Evolutionary conservation across 2,113 vertebrate species (phyloP).

Genomic region (Hippoglossus stenolepis): DNA sequence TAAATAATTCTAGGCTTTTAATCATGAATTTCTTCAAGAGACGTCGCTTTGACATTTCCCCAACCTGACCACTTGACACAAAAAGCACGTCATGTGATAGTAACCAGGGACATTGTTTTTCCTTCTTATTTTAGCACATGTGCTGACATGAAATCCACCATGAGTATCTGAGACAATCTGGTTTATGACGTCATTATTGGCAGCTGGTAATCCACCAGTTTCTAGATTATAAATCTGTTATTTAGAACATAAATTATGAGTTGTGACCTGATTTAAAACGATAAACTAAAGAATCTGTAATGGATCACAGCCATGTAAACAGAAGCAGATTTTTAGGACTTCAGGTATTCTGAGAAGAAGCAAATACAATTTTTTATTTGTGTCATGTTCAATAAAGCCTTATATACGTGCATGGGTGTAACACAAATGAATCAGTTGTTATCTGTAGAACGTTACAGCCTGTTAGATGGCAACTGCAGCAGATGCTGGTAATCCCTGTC

Average conservation of each 20-base stretch:
- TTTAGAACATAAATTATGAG: neutral
- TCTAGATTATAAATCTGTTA: neutral
- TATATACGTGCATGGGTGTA: neutral
- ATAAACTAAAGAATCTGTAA: no score
- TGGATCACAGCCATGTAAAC: no score
- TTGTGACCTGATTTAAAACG: no score
- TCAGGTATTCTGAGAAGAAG: no score
- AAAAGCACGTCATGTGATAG: no score
- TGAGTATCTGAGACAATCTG: neutral
- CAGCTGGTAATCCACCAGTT: neutral
- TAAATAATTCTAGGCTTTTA: no score
- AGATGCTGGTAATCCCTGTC: slow-evolving; percentile 43
- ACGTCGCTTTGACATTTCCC: no score
- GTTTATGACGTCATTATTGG: neutral
- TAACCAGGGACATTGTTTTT: neutral
- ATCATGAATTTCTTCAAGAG: no score
- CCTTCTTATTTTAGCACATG: neutral
- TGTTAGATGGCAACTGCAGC: slow-evolving; percentile 46
- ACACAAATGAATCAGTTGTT: slow-evolving; percentile 11
- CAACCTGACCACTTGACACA: no score
- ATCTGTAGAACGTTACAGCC: slow-evolving; percentile 6
- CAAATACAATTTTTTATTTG: neutral
- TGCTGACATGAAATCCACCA: neutral
- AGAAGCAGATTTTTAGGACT: no score
- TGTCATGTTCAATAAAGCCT: neutral